Evolutionary conservation across 1,140 invertebrate species (phyloP).

Genomic region (Drosophila nebulosa): DNA sequence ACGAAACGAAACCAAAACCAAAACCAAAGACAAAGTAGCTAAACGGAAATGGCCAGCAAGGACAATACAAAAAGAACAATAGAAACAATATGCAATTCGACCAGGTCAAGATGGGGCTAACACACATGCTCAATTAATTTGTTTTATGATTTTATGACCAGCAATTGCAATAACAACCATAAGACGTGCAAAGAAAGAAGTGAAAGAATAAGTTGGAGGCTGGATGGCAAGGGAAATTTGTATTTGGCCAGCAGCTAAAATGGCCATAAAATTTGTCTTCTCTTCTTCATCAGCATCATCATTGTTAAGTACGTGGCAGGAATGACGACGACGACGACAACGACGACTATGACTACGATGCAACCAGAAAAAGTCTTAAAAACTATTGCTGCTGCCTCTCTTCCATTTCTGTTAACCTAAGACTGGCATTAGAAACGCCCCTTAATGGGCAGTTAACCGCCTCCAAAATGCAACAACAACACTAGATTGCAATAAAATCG

Average conservation of each 20-base stretch:
- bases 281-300: slow-evolving; percentile 24
- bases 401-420: neutral
- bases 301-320: slow-evolving; percentile 54
- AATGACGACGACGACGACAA: slow-evolving; percentile 32
- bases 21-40: slow-evolving; percentile 30
- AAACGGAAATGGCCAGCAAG: slow-evolving; percentile 43
- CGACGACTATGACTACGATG: slow-evolving; percentile 32
- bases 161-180: slow-evolving; percentile 20
- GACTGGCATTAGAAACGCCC: slow-evolving; percentile 68
- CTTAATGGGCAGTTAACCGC: slow-evolving; percentile 78
- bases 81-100: neutral
- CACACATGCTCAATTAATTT: slow-evolving; percentile 65
- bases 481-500: slow-evolving; percentile 69
- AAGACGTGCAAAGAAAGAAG: slow-evolving; percentile 16
- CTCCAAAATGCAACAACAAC: slow-evolving; percentile 50
- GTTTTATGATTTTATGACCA: slow-evolving; percentile 75
- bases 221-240: slow-evolving; percentile 57
- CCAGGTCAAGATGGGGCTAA: neutral
- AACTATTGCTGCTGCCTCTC: neutral
- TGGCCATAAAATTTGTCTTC: slow-evolving; percentile 63
- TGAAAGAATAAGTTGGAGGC: neutral
- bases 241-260: slow-evolving; percentile 68
- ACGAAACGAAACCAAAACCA: neutral
- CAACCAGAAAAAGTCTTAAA: neutral
- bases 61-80: slow-evolving; percentile 18